Evolutionary conservation across 2,888 invertebrate species (phyloP), one percentile per base, ranked within the genome.

Genomic region (Napeogenes sylphis): DNA sequence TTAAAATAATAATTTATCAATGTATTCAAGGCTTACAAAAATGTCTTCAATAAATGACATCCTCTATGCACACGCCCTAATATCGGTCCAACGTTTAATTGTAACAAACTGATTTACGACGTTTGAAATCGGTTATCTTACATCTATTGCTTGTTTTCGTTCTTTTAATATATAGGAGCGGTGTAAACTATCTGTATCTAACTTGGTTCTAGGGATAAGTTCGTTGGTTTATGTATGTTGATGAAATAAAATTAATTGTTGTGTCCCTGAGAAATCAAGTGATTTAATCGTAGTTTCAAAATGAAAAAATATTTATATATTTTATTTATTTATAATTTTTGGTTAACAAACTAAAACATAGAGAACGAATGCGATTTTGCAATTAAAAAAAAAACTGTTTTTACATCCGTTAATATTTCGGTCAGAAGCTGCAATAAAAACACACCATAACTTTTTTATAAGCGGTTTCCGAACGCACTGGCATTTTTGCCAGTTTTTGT

Each of bases 81-180:
- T 35, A 45, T 42, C 33, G 32, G 47, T 47, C 55, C 53, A 60
- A 57, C 62, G 66, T 72, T 70, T 73, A 73, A 73, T 71, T 71
- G 71, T 73, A 67, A 70, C 67, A 63, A 72, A 67, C 70, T 72
- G 73, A 74, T 74, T 73, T 72, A 74, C 71, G 66, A 68, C 64
- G 68, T 64, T 67, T 72, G 68, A 70, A 65, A 73, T 65, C 61
- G 68, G 68, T 71, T 74, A 73, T 73, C 74, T 72, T 58, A 64
- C 58, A 73, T 73, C 71, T 68, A 65, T 66, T 63, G 66, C 62
- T 77, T 75, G 63, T 68, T 64, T 68, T 75, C 69, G 73, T 70
- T 71, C 65, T 32, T 63, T 63, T 68, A 68, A 68, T 68, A 66
- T 68, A 71, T 70, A 64, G 64, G 70, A 65, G 67, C 65, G 62